Evolutionary conservation across 2,888 invertebrate genomes (phyloP).

Genomic region (Drosophila affinis): DNA sequence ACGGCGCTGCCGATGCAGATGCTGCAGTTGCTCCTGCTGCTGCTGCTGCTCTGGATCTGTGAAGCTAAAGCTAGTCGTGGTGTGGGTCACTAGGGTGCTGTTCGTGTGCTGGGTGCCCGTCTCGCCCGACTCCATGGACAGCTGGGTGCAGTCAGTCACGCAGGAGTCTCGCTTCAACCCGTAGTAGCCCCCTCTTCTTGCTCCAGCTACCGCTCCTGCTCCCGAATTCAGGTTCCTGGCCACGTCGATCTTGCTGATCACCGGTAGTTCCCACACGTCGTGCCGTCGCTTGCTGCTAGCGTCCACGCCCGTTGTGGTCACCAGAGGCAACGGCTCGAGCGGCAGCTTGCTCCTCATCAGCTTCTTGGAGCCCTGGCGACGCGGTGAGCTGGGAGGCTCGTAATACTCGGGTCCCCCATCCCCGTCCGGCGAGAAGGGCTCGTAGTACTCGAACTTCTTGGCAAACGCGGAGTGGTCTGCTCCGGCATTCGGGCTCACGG

Average conservation of each 20-base stretch:
- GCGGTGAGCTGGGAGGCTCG: conserved; percentile 69
- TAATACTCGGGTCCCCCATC: conserved; percentile 75
- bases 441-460: conserved; percentile 83
- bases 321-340: conserved; percentile 60
- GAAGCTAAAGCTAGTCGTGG: conserved; percentile 81
- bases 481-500: conserved; percentile 80
- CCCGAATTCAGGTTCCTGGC: not conserved
- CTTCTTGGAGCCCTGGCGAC: conserved; percentile 73
- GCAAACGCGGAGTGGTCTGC: conserved; percentile 54
- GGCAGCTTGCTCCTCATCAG: conserved; percentile 52
- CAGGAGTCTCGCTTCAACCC: conserved; percentile 82
- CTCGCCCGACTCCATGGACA: conserved; percentile 82
- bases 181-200: conserved; percentile 55
- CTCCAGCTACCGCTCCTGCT: not conserved
- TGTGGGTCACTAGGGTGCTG: conserved; percentile 78
- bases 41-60: conserved; percentile 61
- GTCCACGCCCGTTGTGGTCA: conserved; percentile 52
- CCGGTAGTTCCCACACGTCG: conserved; percentile 78
- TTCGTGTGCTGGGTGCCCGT: conserved; percentile 72
- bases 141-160: conserved; percentile 82
- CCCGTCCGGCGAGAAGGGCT: conserved; percentile 81
- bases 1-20: conserved; percentile 69
- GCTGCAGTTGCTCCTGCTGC: conserved; percentile 21
- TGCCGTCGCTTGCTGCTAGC: conserved; percentile 57
- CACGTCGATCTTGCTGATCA: conserved; percentile 68